phyloP scores from a whole-genome alignment of 2,797 vertebrate genomes.

The Labroides dimidiatus region DNA sequence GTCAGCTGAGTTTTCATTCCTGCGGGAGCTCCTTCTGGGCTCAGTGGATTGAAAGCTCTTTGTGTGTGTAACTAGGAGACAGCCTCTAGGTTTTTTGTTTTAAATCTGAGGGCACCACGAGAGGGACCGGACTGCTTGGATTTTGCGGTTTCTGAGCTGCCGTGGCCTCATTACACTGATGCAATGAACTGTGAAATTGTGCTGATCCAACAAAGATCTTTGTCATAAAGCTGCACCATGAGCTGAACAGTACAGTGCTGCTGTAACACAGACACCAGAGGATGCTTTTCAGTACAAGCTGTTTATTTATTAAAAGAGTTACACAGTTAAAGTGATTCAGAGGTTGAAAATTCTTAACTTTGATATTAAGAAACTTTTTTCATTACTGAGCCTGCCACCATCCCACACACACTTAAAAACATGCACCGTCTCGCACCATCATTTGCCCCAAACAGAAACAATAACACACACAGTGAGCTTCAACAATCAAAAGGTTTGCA shows the following conservation, averaged over 20 bases:
- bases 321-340: conserved; percentile 18
- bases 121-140: conserved; percentile 11
- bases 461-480: neutral
- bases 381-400: conserved; percentile 5
- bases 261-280: conserved; percentile 33
- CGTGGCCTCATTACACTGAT: conserved; percentile 67
- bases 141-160: conserved; percentile 39
- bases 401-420: conserved; percentile 1
- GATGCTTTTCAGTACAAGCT: neutral
- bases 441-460: conserved; percentile 15
- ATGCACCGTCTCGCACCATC: neutral
- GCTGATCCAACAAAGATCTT: conserved; percentile 64
- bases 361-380: conserved; percentile 21
- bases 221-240: conserved; percentile 24
- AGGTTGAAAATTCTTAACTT: conserved; percentile 24
- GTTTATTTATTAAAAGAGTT: conserved; percentile 55
- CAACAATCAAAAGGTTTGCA: neutral
- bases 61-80: conserved; percentile 40
- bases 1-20: neutral
- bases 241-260: conserved; percentile 3
- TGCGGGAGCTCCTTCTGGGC: conserved; percentile 16
- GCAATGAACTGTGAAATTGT: conserved; percentile 57
- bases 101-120: conserved; percentile 8
- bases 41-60: conserved; percentile 42
- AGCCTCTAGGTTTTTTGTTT: conserved; percentile 36